Base-by-base conservation (phyloP, 2,888 invertebrate species). In the Junonia oenone region DNA sequence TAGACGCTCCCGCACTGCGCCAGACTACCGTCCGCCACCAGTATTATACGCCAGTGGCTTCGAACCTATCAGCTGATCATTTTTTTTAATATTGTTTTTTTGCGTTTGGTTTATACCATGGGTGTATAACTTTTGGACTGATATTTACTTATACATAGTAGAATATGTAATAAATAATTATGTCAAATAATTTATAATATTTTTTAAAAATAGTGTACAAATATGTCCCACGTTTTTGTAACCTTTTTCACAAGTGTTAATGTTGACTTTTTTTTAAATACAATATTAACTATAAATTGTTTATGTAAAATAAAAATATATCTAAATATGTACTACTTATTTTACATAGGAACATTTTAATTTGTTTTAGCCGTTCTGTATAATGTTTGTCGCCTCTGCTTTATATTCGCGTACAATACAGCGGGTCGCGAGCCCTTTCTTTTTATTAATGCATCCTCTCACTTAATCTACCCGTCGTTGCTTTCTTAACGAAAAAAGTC, bases 1-100 rank as follows among this genome's bases (percentile, higher is more conserved):
- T 38, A 31, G 51, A 40, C 58, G 51, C 9, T 52, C 46, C 56
- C 55, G 60, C 60, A 60, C 60, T 58, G 62, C 58, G 56, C 51
- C 51, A 45, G 59, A 35, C 55, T 51, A 60, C 57, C 53, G 59
- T 40, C 29, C 51, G 55, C 53, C 26, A 46, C 19, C 46, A 46
- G 50, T 58, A 45, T 40, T 58, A 58, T 56, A 46, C 46, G 56
- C 54, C 62, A 56, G 54, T 47, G 56, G 56, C 43, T 58, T 51
- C 38, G 58, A 60, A 62, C 33, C 55, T 58, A 29, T n/a, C n/a
- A n/a, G n/a, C n/a, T n/a, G n/a, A n/a, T n/a, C n/a, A n/a, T n/a
- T n/a, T n/a, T n/a, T n/a, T n/a, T n/a, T n/a, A n/a, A n/a, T n/a
- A n/a, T n/a, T n/a, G n/a, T 43, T 17, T 29, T 0, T 6, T 13